phyloP scores from a whole-genome alignment of 1,140 invertebrate genomes.

The Drosophila sucinea region DNA sequence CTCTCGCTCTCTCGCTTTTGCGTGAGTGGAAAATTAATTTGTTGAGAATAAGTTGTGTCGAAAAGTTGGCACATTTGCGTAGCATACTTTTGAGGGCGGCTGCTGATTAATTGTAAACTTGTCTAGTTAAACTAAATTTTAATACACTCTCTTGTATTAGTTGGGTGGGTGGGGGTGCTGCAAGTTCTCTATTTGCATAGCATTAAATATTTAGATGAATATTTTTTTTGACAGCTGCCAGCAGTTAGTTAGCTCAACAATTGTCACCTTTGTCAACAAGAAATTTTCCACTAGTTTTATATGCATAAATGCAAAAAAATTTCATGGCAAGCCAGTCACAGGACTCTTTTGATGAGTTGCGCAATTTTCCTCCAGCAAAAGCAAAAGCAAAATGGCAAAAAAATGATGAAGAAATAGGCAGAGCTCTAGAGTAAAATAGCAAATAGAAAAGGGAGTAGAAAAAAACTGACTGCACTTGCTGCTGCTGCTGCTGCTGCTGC shows the following conservation, averaged over 20 bases:
- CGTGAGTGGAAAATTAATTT: conserved; percentile 76
- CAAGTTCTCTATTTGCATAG: conserved; percentile 32
- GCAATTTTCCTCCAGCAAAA: conserved; percentile 56
- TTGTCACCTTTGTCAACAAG: conserved; percentile 73
- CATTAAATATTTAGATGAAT: conserved; percentile 55
- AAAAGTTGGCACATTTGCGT: conserved; percentile 61
- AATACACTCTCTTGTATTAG: conserved; percentile 35
- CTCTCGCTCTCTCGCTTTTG: conserved; percentile 14
- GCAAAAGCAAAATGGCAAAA: conserved; percentile 14
- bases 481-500: neutral
- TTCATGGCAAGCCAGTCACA: conserved; percentile 29
- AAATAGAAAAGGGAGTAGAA: neutral
- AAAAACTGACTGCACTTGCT: conserved; percentile 24
- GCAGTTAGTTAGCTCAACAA: conserved; percentile 47
- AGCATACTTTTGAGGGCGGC: conserved; percentile 36
- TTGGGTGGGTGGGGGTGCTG: neutral
- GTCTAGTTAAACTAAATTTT: conserved; percentile 19
- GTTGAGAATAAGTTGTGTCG: conserved; percentile 79
- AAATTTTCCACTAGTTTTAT: conserved; percentile 77
- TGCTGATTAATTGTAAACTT: conserved; percentile 63
- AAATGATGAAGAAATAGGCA: conserved; percentile 36
- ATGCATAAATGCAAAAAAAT: conserved; percentile 77
- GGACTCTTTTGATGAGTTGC: conserved; percentile 72
- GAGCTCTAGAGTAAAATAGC: neutral
- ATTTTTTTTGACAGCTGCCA: neutral